phyloP scores from a whole-genome alignment of 2,113 vertebrate genomes.

The Tetraodon nigroviridis region DNA sequence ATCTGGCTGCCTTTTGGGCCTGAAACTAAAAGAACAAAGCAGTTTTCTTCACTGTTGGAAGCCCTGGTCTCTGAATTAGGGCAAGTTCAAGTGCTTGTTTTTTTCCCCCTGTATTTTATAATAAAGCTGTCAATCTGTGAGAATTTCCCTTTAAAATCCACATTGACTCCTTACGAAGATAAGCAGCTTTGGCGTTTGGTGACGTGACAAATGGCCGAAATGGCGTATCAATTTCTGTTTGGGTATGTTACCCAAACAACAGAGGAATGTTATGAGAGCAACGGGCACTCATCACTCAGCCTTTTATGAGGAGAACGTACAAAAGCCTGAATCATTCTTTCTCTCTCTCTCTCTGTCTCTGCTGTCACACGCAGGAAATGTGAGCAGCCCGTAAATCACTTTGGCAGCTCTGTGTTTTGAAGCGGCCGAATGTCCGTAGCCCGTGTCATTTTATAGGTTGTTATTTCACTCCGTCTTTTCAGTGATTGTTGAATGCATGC shows the following conservation, averaged over 20 bases:
- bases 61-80: slow-evolving; percentile 42
- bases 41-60: slow-evolving; percentile 20
- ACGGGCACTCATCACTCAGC: slow-evolving; percentile 67
- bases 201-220: slow-evolving; percentile 48
- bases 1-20: slow-evolving; percentile 52
- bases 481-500: too few relatives aligned
- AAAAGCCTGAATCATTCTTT: slow-evolving; percentile 66
- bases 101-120: slow-evolving; percentile 7
- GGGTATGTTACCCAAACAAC: slow-evolving; percentile 69
- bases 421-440: slow-evolving; percentile 53
- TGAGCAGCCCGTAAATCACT: slow-evolving; percentile 72
- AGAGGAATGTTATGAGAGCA: slow-evolving; percentile 73
- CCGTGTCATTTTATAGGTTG: slow-evolving; percentile 63
- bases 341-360: slow-evolving; percentile 53
- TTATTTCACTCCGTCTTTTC: slow-evolving; percentile 37
- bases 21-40: slow-evolving; percentile 21
- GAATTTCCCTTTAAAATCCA: slow-evolving; percentile 46
- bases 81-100: slow-evolving; percentile 41
- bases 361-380: slow-evolving; percentile 70
- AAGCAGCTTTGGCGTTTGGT: slow-evolving; percentile 49
- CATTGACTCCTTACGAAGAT: slow-evolving; percentile 3
- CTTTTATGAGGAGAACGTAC: slow-evolving; percentile 68
- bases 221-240: slow-evolving; percentile 65
- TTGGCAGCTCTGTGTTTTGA: slow-evolving; percentile 71
- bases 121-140: slow-evolving; percentile 15